Conservation (phyloP, 2,888 invertebrate species). For the Ceratothoa steindachneri region DNA sequence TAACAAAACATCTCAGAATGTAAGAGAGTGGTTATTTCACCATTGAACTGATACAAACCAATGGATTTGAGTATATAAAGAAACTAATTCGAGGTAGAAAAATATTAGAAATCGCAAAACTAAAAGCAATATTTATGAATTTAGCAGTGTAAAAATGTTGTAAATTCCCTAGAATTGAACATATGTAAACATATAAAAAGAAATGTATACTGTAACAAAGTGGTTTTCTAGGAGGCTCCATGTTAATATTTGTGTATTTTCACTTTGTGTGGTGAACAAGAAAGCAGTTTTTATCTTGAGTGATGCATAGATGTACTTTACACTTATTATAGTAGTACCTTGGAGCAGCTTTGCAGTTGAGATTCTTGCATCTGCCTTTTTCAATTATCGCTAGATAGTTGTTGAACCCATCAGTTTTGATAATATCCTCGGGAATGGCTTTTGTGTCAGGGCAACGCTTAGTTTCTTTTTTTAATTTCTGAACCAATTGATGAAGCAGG, state of each 20-base stretch:
- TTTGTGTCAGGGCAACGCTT: background rate
- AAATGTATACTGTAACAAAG: background rate
- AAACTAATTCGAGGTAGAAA: too few species aligned
- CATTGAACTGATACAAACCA: too few species aligned
- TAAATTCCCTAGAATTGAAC: too few species aligned
- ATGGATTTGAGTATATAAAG: too few species aligned
- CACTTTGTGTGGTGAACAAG: constrained; percentile 1
- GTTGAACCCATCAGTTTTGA: background rate
- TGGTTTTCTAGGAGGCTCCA: background rate
- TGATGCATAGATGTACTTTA: constrained; percentile 10
- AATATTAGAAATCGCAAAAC: too few species aligned
- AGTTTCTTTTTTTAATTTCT: constrained; percentile 2
- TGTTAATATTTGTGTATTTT: background rate
- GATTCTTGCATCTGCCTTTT: background rate
- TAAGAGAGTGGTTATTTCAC: too few species aligned
- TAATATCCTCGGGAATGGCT: background rate
- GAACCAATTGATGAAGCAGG: background rate
- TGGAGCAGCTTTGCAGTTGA: background rate
- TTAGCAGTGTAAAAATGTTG: too few species aligned
- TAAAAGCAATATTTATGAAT: background rate
- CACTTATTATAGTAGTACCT: background rate
- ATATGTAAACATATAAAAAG: too few species aligned
- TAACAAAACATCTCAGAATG: too few species aligned
- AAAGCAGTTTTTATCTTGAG: constrained; percentile 13
- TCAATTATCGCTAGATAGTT: too few species aligned